Percentiles rank a stretch among this genome's conserved stretches.
Conservation (phyloP, 2,113 vertebrate genomes). For the Pseudopipra pipra region DNA sequence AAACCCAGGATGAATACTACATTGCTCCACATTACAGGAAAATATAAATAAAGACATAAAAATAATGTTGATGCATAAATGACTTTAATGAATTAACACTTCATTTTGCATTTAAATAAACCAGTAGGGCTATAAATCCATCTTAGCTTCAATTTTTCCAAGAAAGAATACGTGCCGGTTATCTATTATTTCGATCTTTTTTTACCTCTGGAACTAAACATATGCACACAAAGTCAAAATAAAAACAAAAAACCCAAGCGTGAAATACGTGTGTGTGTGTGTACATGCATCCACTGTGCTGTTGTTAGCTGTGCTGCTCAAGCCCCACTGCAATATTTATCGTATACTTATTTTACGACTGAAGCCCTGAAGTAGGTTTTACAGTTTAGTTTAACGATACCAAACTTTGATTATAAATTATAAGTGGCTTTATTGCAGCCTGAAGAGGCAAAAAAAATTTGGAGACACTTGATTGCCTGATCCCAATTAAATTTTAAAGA, state of each 20-base stretch:
- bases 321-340: slow-evolving; percentile 43
- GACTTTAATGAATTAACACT: slow-evolving; percentile 64
- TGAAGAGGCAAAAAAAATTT: slow-evolving; percentile 17
- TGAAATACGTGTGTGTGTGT: neutral
- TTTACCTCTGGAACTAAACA: neutral
- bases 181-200: slow-evolving; percentile 38
- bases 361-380: slow-evolving; percentile 64
- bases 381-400: slow-evolving; percentile 67
- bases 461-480: slow-evolving; percentile 29
- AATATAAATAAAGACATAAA: slow-evolving; percentile 55
- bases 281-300: neutral
- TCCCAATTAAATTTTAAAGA: slow-evolving; percentile 72
- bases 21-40: slow-evolving; percentile 26
- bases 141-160: neutral
- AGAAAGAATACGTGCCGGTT: neutral
- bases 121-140: neutral
- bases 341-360: slow-evolving; percentile 56
- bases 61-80: slow-evolving; percentile 41
- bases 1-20: slow-evolving; percentile 12
- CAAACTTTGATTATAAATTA: slow-evolving; percentile 77
- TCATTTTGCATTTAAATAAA: slow-evolving; percentile 57
- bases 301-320: neutral
- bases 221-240: neutral
- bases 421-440: slow-evolving; percentile 41
- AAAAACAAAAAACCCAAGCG: neutral